Base-by-base conservation (phyloP, 2,888 invertebrate genomes). In the Parnassius glacialis region DNA sequence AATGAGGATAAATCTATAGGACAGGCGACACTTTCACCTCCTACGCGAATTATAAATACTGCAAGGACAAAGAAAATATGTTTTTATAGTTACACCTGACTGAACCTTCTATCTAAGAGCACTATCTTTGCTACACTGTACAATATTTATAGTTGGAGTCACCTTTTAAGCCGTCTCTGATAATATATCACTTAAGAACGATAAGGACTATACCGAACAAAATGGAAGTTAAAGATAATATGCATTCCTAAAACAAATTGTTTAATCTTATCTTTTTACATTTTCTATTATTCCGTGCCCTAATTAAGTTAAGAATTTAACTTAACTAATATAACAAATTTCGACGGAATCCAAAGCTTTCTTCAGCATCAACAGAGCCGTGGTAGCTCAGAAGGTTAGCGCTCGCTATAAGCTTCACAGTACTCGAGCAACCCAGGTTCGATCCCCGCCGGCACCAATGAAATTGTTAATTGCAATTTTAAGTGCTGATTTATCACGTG, bases 21-120 rank as follows among this genome's bases (percentile, higher is more conserved):
- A 43, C 52, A 57, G 52, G 16, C 54, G 44, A 55, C 43, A 25
- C 51, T 50, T 57, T 16, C n/a, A 10, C 45, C 56, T 10, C 56
- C 57, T 52, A 62, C 57, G n/a, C 57, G n/a, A 20, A 13, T 13
- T 48, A 25, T 57, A 57, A 62, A 52, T 62, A 53, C 52, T 13
- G 43, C 10, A 53, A 47, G 11, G 13, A 12, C 13, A 9, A 13
- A 13, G 9, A 12, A 13, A n/a, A 52, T 11, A 62, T 47, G 42
- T 52, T 47, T 62, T 62, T 57, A 62, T 57, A 57, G 13, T 48
- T 53, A 62, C 54, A 54, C 58, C 48, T 62, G 57, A 58, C 13
- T 58, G 48, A 57, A 43, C 10, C 41, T 58, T 34, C 34, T 48
- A 57, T 53, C 57, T 61, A n/a, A 47, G 34, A 41, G 34, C 20